Evolutionary conservation across 1,140 invertebrate species (phyloP).

Genomic region (Bathynomus jamesi): DNA sequence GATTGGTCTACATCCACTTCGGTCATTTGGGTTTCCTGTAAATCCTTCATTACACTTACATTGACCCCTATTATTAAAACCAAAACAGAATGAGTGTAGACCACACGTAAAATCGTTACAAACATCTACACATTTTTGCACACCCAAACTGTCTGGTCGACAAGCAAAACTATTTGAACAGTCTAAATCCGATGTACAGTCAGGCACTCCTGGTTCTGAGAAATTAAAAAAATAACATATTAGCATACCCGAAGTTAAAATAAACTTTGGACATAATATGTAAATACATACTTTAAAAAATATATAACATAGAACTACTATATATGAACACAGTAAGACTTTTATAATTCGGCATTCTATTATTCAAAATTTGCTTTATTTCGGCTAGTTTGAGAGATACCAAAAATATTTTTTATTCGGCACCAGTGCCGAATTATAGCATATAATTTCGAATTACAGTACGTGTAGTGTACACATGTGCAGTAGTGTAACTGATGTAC

Average conservation of each 20-base stretch:
- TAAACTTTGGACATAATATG: neutral
- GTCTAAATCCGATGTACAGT: conserved; percentile 62
- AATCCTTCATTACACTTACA: conserved; percentile 73
- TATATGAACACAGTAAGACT: too few species aligned
- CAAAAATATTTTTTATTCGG: too few species aligned
- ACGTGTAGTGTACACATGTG: too few species aligned
- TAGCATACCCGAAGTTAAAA: neutral
- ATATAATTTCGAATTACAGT: too few species aligned
- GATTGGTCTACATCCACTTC: conserved; percentile 66
- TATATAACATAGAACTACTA: too few species aligned
- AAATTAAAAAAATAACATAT: neutral
- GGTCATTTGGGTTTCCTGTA: conserved; percentile 77
- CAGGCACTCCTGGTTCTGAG: conserved; percentile 60
- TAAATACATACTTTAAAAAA: too few species aligned
- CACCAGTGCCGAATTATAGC: too few species aligned
- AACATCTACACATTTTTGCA: conserved; percentile 67
- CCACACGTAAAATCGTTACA: conserved; percentile 74
- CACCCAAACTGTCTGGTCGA: conserved; percentile 68
- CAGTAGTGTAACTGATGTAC: too few species aligned
- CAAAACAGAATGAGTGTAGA: conserved; percentile 67
- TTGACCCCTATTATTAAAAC: conserved; percentile 60
- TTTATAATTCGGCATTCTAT: too few species aligned
- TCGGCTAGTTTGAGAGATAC: too few species aligned
- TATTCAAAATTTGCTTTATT: too few species aligned
- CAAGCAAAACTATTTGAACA: conserved; percentile 61